Evolutionary conservation across 2,797 vertebrate genomes (phyloP).

Genomic region (Sternarchorhynchus goeldii): DNA sequence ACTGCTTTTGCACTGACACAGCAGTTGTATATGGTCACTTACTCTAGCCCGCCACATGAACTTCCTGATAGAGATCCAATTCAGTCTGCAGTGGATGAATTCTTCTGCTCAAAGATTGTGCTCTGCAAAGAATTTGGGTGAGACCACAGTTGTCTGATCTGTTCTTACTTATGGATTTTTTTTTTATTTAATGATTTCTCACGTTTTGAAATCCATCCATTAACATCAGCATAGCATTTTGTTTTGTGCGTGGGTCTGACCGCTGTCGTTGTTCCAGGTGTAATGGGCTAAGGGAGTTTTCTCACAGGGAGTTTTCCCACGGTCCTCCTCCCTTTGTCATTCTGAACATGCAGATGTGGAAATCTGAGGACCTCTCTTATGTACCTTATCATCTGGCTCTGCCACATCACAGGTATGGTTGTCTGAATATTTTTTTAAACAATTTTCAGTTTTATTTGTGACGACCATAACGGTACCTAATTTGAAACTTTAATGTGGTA

Average conservation of each 20-base stretch:
- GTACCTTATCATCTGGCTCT: constrained; percentile 86
- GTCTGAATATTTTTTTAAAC: neutral
- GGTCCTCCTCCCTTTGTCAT: constrained; percentile 88
- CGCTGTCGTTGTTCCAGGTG: constrained; percentile 65
- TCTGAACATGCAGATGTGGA: constrained; percentile 92
- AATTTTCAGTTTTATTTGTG: too few relatives aligned
- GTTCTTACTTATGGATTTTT: too few relatives aligned
- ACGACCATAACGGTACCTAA: too few relatives aligned
- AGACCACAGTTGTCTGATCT: constrained; percentile 34
- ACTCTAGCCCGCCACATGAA: constrained; percentile 82
- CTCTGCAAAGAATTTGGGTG: constrained; percentile 82
- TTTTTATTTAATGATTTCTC: too few relatives aligned
- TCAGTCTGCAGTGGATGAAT: constrained; percentile 83
- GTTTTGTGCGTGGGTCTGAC: neutral
- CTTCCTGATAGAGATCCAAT: constrained; percentile 84
- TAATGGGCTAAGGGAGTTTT: constrained; percentile 84
- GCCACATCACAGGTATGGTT: constrained; percentile 82
- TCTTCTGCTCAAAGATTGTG: constrained; percentile 84
- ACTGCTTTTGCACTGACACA: neutral
- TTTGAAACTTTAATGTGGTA: too few relatives aligned
- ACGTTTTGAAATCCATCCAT: neutral
- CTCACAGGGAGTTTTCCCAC: constrained; percentile 83
- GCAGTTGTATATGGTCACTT: constrained; percentile 17
- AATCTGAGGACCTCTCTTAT: constrained; percentile 86
- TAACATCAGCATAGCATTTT: neutral